Evolutionary conservation across 2,113 vertebrate genomes (phyloP), one percentile per base, ranked within the genome.

Genomic region (Microtus ochrogaster): DNA sequence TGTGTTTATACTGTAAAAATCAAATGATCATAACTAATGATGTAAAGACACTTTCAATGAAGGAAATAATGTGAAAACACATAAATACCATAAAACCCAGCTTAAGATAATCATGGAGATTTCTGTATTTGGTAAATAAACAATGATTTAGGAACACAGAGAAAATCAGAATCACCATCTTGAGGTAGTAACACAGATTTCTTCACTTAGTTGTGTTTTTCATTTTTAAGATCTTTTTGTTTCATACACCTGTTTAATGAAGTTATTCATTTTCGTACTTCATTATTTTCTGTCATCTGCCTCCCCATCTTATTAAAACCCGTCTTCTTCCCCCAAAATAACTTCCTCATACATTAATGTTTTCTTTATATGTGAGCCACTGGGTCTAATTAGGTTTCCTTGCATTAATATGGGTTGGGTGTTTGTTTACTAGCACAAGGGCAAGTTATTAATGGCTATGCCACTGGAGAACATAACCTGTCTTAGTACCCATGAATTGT

Each of bases 61-160:
- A 92, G 70, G 19, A 90, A 82, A 88, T 47, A 94, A 73, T 84
- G 24, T 4, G 79, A 93, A 91, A 90, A 72, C 2, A 73, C 88
- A 84, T 17, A 68, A 12, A 81, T n/a, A 22, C 5, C 28, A 68
- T 83, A 24, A 90, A 33, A 55, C 4, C 39, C 8, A 93, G n/a
- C 14, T 84, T 30, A 91, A 47, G 5, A 10, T 47, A 63, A 3
- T 86, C 70, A 44, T 2, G 7, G 3, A 91, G 52, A 81, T 41
- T 65, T 93, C 55, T 11, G 26, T 49, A 77, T 84, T 95, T 88
- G 17, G 30, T 55, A 91, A 90, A 47, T 74, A 93, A 44, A 70
- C 7, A 74, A 6, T 26, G 4, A 66, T 2, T 74, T 65, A 55
- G 39, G 12, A 52, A 7, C 44, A 84, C 10, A 58, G 8, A 55